Base-by-base conservation (phyloP, 2,888 invertebrate genomes). In the Crossocerus cetratus region DNA sequence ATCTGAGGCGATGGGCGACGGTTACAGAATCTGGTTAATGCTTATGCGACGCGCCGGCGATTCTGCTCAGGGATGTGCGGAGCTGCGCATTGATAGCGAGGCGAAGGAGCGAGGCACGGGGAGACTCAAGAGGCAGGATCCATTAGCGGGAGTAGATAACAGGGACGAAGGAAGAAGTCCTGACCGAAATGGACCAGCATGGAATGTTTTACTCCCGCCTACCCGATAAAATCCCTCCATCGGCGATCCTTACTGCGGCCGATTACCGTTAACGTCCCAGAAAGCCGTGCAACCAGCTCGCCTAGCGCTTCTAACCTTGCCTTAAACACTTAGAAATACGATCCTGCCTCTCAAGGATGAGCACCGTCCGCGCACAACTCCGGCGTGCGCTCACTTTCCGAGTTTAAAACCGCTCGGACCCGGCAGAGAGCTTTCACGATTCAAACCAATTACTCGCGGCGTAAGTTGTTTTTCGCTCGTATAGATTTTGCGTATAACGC, bases 121-220 rank as follows among this genome's bases (percentile, higher is more conserved):
- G 62, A 56, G 61, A 58, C 57, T 54, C 53, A 56, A 42, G 13
- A n/a, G 44, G 32, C 72, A 74, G 80, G 76, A 81, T 82, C 83
- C 86, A 86, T 85, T 86, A 85, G 80, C 80, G 69, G 63, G 49
- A 54, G 64, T 55, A 77, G 84, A 83, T 82, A 83, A 76, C 83
- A 81, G 82, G 85, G 81, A 82, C 81, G 77, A 69, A 62, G 65
- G 65, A 71, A 56, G 55, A 74, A 77, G 70, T 80, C 82, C 74
- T 77, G 74, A 72, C 77, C 80, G 77, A 82, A 82, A 82, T 80
- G 71, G 71, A 56, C 65, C 58, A 23, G 67, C 13, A n/a, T 54
- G 62, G 70, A 82, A 74, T 78, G 68, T 73, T 78, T 82, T 69
- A 78, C 74, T 80, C 65, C 8, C 21, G 74, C 56, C 45, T 53